Evolutionary conservation across 2,888 invertebrate species (phyloP).

Genomic region (Rhyacophila evoluta): DNA sequence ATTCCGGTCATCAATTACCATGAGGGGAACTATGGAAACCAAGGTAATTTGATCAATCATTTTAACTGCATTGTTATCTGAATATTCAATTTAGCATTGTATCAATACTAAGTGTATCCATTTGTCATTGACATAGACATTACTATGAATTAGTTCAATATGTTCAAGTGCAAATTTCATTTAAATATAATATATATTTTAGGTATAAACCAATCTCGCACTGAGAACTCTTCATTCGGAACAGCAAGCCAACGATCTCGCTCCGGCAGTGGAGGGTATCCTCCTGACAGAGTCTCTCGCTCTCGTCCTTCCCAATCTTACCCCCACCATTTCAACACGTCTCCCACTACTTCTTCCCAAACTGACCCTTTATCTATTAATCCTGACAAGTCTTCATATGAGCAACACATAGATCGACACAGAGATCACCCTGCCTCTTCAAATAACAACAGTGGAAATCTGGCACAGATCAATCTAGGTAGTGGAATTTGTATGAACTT

Average conservation of each 20-base stretch:
- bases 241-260: conserved; percentile 9
- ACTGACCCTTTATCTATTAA: background rate
- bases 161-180: no score
- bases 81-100: no score
- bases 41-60: no score
- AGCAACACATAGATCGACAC: conserved; percentile 52
- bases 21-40: conserved; percentile 37
- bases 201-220: conserved; percentile 46
- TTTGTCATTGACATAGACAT: no score
- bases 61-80: no score
- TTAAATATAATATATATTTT: no score
- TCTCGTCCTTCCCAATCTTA: conserved; percentile 56
- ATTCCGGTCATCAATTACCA: conserved; percentile 40
- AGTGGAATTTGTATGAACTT: conserved; percentile 60
- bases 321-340: conserved; percentile 59
- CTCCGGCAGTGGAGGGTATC: conserved; percentile 61
- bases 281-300: conserved; percentile 61
- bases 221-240: conserved; percentile 32
- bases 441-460: conserved; percentile 55
- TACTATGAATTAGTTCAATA: no score
- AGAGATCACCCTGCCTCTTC: conserved; percentile 28
- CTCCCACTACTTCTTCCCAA: conserved; percentile 52
- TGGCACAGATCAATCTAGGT: conserved; percentile 55
- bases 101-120: no score
- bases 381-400: conserved; percentile 55